A percentile compares a stretch with the other conserved stretches of the same genome.
Evolutionary conservation across 2,113 vertebrate genomes (phyloP).

Genomic region (Sisor rabdophorus): DNA sequence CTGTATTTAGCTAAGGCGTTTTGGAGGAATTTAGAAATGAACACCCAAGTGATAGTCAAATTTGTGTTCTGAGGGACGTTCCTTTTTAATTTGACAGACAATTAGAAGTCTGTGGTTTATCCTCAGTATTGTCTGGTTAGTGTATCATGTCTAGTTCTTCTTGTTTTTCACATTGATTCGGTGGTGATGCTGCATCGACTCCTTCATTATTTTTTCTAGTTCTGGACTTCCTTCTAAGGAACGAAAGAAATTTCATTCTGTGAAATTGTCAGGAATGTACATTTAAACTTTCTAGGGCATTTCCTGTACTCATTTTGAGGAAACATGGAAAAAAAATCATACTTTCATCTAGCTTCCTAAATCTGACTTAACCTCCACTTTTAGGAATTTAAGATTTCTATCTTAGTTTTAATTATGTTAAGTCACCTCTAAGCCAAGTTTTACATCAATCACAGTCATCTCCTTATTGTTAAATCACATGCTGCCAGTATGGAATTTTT

Average conservation of each 20-base stretch:
- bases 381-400: neutral
- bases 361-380: neutral
- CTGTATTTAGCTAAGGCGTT: conserved; percentile 22
- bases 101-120: neutral
- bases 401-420: neutral
- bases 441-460: neutral
- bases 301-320: neutral
- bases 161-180: neutral
- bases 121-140: neutral
- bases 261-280: neutral
- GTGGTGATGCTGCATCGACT: neutral
- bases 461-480: neutral
- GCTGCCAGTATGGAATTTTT: neutral
- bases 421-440: neutral
- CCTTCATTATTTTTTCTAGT: neutral
- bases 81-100: neutral
- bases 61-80: neutral
- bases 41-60: too few species aligned
- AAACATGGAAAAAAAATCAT: neutral
- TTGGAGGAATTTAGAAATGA: neutral
- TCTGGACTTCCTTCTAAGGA: neutral
- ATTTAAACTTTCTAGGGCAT: neutral
- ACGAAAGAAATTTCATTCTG: neutral
- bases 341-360: neutral
- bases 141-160: neutral